Evolutionary conservation across 2,113 vertebrate species (phyloP).

Genomic region (Arizona elegans): DNA sequence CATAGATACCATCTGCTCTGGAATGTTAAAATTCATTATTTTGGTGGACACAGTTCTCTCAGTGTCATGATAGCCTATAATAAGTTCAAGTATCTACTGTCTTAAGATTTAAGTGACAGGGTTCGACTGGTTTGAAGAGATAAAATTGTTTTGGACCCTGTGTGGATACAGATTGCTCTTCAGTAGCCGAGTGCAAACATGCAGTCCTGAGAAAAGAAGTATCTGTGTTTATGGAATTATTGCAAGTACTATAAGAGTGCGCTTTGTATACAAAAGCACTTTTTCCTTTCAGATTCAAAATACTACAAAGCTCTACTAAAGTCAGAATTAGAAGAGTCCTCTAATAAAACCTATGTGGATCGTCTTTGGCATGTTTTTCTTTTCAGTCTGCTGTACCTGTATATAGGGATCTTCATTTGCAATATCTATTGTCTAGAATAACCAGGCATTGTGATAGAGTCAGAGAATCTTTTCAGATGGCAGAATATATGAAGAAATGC

Average conservation of each 20-base stretch:
- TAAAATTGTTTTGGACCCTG: not conserved
- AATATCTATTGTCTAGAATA: not conserved
- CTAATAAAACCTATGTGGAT: constrained; percentile 23
- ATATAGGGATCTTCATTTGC: constrained; percentile 29
- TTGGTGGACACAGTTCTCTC: not conserved
- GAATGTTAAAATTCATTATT: not conserved
- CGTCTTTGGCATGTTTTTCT: constrained; percentile 10
- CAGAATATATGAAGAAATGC: not conserved
- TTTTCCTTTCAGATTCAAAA: not conserved
- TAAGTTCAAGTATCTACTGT: constrained; percentile 1
- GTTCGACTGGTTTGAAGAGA: not conserved
- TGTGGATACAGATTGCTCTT: not conserved
- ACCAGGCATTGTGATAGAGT: not conserved
- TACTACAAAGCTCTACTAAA: not conserved
- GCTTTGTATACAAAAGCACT: not conserved
- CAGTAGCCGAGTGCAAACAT: not conserved
- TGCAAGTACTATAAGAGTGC: not conserved
- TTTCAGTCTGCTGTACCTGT: constrained; percentile 24
- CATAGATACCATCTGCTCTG: not conserved
- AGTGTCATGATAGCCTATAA: not conserved
- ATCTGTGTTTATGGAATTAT: not conserved
- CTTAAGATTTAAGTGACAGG: not conserved
- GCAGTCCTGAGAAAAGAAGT: not conserved
- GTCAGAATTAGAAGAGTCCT: constrained; percentile 29
- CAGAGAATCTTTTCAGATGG: not conserved